Percentiles rank a stretch among this genome's conserved stretches.
Conservation (phyloP, 2,113 vertebrate species). For the Eptesicus fuscus region DNA sequence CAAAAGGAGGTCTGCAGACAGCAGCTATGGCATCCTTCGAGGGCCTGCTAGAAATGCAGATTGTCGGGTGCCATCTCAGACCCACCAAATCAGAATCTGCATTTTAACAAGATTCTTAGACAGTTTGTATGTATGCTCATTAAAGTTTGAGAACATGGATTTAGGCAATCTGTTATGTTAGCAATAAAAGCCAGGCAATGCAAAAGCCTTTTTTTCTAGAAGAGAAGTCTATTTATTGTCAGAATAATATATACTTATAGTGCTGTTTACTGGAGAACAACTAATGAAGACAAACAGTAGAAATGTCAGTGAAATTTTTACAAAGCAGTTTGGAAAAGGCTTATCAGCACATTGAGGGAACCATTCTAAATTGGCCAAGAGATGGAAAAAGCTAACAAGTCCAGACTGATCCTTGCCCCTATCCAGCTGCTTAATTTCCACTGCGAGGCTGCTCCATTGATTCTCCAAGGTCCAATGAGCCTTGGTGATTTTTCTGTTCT, state of each 20-base stretch:
- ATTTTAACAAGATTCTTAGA: not conserved
- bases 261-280: conserved; percentile 16
- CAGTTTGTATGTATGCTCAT: not conserved
- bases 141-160: not conserved
- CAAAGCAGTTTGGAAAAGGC: conserved; percentile 28
- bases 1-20: not conserved
- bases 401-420: not conserved
- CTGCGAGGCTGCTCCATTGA: not conserved
- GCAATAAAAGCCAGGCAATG: not conserved
- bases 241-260: not conserved
- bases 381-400: conserved; percentile 49
- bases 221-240: conserved; percentile 11
- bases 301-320: conserved; percentile 52
- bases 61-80: not conserved
- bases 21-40: not conserved
- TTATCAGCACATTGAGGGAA: not conserved
- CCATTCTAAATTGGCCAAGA: conserved; percentile 32
- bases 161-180: not conserved
- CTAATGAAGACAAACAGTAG: conserved; percentile 35
- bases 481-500: not conserved
- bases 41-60: not conserved
- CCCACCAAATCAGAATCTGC: not conserved
- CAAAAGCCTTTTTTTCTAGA: not conserved
- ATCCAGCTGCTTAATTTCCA: conserved; percentile 48
- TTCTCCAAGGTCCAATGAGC: conserved; percentile 39